phyloP scores from a whole-genome alignment of 1,140 invertebrate species.

The Eupeodes corollae region DNA sequence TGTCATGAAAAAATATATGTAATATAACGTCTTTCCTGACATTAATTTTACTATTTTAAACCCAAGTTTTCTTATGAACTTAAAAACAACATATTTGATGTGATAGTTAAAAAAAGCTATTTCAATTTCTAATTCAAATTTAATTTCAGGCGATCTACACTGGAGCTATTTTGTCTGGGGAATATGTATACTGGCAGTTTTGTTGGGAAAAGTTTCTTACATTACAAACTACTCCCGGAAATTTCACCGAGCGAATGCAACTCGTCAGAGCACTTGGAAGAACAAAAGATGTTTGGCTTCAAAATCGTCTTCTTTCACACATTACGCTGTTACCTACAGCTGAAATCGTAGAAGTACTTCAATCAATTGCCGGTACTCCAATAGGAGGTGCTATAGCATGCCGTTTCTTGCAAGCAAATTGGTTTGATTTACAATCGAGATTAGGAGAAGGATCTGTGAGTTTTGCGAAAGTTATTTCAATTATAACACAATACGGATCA shows the following conservation, averaged over 20 bases:
- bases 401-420: slow-evolving; percentile 62
- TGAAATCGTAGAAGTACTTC: slow-evolving; percentile 56
- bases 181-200: slow-evolving; percentile 59
- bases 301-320: slow-evolving; percentile 59
- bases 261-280: slow-evolving; percentile 54
- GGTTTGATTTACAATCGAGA: slow-evolving; percentile 50
- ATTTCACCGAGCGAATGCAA: slow-evolving; percentile 55
- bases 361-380: slow-evolving; percentile 53
- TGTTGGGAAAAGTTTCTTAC: slow-evolving; percentile 53
- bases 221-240: slow-evolving; percentile 42
- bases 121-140: too few relatives aligned
- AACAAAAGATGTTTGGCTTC: slow-evolving; percentile 56
- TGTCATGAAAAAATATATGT: too few relatives aligned
- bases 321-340: slow-evolving; percentile 51
- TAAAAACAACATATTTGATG: too few relatives aligned
- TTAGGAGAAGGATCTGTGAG: slow-evolving; percentile 57
- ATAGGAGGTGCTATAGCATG: slow-evolving; percentile 60
- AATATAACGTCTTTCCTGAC: too few relatives aligned
- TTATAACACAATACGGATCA: slow-evolving; percentile 56
- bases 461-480: slow-evolving; percentile 55
- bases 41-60: too few relatives aligned
- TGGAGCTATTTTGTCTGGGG: slow-evolving; percentile 44
- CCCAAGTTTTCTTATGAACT: too few relatives aligned
- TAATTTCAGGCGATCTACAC: slow-evolving; percentile 29
- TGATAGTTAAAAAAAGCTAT: too few relatives aligned